Evolutionary conservation across 2,113 vertebrate genomes (phyloP).

Genomic region (Dromaius novaehollandiae): DNA sequence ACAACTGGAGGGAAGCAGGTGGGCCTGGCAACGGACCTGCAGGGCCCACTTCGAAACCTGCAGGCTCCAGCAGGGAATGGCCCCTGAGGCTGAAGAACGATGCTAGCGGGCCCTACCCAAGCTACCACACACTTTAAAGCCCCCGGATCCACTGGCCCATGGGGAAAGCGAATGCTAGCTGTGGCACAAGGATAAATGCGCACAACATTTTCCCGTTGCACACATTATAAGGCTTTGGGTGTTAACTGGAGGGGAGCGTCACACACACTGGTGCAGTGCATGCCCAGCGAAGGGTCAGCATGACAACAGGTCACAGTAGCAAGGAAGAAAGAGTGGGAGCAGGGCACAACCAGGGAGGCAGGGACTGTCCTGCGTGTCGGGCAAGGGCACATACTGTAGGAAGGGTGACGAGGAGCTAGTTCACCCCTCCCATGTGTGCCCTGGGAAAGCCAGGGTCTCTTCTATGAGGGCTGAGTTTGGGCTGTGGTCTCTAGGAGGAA

Average conservation of each 20-base stretch:
- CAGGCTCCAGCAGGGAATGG: rapidly evolving
- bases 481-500: not conserved
- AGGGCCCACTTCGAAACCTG: not conserved
- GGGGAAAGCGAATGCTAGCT: rapidly evolving
- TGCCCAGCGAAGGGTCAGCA: not conserved
- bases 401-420: rapidly evolving
- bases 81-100: not conserved
- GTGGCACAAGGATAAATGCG: not conserved
- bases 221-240: not conserved
- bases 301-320: rapidly evolving
- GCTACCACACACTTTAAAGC: not conserved
- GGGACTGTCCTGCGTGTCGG: rapidly evolving
- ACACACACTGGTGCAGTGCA: rapidly evolving
- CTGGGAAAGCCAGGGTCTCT: rapidly evolving
- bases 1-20: rapidly evolving
- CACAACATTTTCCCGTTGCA: rapidly evolving
- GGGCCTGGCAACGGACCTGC: not conserved
- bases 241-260: not conserved
- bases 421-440: not conserved
- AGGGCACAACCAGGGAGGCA: not conserved
- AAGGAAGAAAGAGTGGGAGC: not conserved
- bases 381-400: not conserved
- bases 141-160: rapidly evolving
- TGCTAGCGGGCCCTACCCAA: not conserved
- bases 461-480: not conserved